Conservation (phyloP, 2,797 vertebrate species). For the Centroberyx gerrardi region DNA sequence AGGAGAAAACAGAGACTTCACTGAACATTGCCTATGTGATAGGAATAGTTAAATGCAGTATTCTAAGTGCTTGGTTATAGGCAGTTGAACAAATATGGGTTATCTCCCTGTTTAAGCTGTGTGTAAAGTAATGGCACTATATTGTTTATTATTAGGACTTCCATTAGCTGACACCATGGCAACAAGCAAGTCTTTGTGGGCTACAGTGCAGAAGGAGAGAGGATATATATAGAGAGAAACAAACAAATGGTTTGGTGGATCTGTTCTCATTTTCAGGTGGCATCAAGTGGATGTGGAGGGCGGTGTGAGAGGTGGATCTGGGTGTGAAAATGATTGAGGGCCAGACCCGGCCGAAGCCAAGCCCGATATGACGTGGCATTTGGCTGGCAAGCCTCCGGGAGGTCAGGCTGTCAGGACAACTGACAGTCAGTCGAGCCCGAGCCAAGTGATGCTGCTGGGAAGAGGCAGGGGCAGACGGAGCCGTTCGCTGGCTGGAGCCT, state of each 20-base stretch:
- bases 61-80: conserved; percentile 26
- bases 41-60: conserved; percentile 20
- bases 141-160: conserved; percentile 27
- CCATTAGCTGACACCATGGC: neutral
- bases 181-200: neutral
- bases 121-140: conserved; percentile 28
- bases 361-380: conserved; percentile 64
- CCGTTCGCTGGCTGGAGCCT: conserved; percentile 18
- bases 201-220: conserved; percentile 13
- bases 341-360: conserved; percentile 13
- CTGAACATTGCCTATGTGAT: conserved; percentile 12
- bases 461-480: conserved; percentile 62
- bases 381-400: conserved; percentile 61
- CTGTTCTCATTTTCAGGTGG: conserved; percentile 49
- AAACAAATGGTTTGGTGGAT: conserved; percentile 34
- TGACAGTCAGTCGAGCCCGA: conserved; percentile 62
- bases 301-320: conserved; percentile 10
- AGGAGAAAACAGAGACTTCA: conserved; percentile 14
- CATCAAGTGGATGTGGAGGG: conserved; percentile 30
- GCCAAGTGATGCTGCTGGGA: conserved; percentile 61
- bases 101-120: conserved; percentile 22
- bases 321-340: conserved; percentile 67
- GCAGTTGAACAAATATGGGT: conserved; percentile 29
- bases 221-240: conserved; percentile 39
- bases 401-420: conserved; percentile 75